Conservation (phyloP, 1,140 invertebrate species). For the Drosophila asahinai region DNA sequence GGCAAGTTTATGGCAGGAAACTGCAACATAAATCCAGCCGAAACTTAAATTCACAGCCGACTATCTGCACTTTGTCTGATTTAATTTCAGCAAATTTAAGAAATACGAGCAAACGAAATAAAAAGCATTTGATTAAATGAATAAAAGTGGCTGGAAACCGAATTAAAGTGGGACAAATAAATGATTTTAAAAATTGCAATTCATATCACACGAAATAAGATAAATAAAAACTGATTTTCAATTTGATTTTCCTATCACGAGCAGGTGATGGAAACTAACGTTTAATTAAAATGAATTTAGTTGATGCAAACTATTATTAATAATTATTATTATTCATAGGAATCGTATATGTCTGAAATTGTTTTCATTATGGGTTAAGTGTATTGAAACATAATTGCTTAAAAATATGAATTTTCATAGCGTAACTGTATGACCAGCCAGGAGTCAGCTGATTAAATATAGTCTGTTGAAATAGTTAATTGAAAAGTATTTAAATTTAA, state of each 20-base stretch:
- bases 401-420: too few relatives aligned
- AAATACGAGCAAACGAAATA: background rate
- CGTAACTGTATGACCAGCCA: too few relatives aligned
- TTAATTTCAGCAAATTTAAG: conserved; percentile 27
- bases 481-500: too few relatives aligned
- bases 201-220: conserved; percentile 1
- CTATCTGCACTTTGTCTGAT: conserved; percentile 17
- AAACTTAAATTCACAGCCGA: conserved; percentile 38
- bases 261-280: background rate
- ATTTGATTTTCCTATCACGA: background rate
- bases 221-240: conserved; percentile 4
- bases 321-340: background rate
- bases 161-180: conserved; percentile 14
- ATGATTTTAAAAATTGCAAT: background rate
- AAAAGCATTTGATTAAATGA: conserved; percentile 4
- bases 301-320: conserved; percentile 4
- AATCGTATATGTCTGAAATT: background rate
- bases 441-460: too few relatives aligned
- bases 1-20: conserved; percentile 52
- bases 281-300: conserved; percentile 7
- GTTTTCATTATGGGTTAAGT: background rate
- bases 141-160: background rate
- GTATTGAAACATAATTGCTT: background rate
- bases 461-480: too few relatives aligned
- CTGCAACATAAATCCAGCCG: conserved; percentile 35